Base-by-base conservation (phyloP, 1,140 invertebrate species). In the Drosophila cardini region DNA sequence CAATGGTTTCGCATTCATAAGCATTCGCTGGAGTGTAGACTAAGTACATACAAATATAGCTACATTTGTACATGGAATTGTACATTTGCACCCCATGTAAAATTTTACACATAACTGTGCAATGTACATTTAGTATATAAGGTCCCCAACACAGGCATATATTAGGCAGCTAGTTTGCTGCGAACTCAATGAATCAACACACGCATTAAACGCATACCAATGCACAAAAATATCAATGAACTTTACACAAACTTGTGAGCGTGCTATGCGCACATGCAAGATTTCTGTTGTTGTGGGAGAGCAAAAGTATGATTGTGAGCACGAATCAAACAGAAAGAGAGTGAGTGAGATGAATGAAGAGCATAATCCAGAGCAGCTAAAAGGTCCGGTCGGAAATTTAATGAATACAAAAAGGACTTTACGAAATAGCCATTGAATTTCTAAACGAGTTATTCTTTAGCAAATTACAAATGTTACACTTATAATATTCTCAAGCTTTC, bases 161-260 rank as follows among this genome's bases (percentile, higher is more conserved):
- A 72, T 68, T 40, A 72, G 56, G 58, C 72, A 76, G 81, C 64
- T 85, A 76, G 81, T 77, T 80, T 74, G 74, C 63, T 70, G 55
- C 78, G 65, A 82, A 72, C 87, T 91, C 89, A 90, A 91, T 91
- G 89, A 91, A 91, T 91, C 89, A 90, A 83, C 81, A 72, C 50
- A 79, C 72, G 60, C 70, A 74, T 65, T 73, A 56, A 76, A 32
- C 76, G 30, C 73, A 90, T 63, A 90, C 83, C 60, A 76, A 63
- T 73, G 78, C 83, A 85, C 67, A 77, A 87, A 90, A 89, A 90
- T 91, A 91, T 91, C 89, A 91, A 91, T 91, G 89, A 91, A 91
- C 89, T 87, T 86, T 91, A 90, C 73, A 85, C 72, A 79, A 89
- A 85, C 80, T 80, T 71, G 72, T 45, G 65, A 84, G 70, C 70